Evolutionary conservation across 2,888 invertebrate species (phyloP).

Genomic region (Helleia helle): DNA sequence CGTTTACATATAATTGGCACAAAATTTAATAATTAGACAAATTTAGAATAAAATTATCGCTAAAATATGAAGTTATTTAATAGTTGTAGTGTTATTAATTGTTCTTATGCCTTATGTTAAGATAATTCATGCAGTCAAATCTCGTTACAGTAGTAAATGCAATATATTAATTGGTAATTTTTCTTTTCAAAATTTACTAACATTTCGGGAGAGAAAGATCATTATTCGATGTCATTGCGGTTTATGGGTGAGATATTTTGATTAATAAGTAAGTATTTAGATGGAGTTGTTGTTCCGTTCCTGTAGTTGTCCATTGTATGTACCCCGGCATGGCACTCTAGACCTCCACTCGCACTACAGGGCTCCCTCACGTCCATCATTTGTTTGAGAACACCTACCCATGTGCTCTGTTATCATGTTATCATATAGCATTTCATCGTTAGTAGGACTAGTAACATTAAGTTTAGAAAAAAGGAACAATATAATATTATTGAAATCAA

Average conservation of each 20-base stretch:
- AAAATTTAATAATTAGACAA: constrained; percentile 39
- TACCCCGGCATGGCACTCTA: constrained; percentile 30
- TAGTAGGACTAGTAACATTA: too few species aligned
- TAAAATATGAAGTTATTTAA: constrained; percentile 33
- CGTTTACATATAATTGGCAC: constrained; percentile 62
- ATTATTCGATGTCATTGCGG: constrained; percentile 27
- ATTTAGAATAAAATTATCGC: constrained; percentile 42
- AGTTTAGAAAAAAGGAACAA: too few species aligned
- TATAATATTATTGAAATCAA: too few species aligned
- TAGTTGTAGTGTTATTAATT: constrained; percentile 20
- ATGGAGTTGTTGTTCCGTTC: constrained; percentile 48
- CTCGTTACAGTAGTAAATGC: constrained; percentile 70
- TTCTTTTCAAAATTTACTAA: constrained; percentile 26
- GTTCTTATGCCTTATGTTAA: constrained; percentile 29
- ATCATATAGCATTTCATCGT: neutral
- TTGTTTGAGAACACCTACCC: neutral
- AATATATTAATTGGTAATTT: constrained; percentile 27
- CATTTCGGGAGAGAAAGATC: constrained; percentile 51
- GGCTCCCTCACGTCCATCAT: neutral
- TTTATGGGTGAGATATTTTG: constrained; percentile 17
- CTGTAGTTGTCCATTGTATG: constrained; percentile 41
- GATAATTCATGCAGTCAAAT: constrained; percentile 75
- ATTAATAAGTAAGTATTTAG: constrained; percentile 42
- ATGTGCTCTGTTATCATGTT: neutral
- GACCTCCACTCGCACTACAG: constrained; percentile 3